These are phyloP conservation scores for Lasioglossum albipes DNA, from an alignment of 1,140 invertebrate species.

Conservation along the genomic window DNA sequence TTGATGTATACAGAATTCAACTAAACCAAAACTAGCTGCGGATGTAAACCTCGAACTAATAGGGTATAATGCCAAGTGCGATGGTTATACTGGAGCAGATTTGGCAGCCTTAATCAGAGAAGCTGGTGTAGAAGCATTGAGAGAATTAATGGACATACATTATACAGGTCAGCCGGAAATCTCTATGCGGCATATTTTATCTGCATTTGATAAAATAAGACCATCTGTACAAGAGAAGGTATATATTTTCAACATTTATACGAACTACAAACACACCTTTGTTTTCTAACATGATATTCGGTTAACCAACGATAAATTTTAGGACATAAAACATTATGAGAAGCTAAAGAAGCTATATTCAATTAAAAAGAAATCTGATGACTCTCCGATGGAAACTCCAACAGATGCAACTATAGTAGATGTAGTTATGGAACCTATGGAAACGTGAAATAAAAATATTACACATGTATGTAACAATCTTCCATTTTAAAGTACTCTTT, in stretches of 20 bases:
- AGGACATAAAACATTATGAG: constrained; percentile 82
- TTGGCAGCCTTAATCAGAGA: constrained; percentile 92
- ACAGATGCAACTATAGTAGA: constrained; percentile 68
- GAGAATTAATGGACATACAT: constrained; percentile 81
- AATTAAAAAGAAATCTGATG: constrained; percentile 75
- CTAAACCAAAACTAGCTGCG: constrained; percentile 85
- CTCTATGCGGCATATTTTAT: constrained; percentile 81
- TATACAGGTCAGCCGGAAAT: constrained; percentile 72
- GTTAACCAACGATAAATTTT: constrained; percentile 30
- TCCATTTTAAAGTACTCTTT: constrained; percentile 41
- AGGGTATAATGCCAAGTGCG: constrained; percentile 83
- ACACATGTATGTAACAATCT: constrained; percentile 46
- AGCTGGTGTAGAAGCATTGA: constrained; percentile 88
- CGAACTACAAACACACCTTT: neutral
- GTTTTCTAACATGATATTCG: constrained; percentile 6
- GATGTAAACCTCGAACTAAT: constrained; percentile 90
- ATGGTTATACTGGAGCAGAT: constrained; percentile 95
- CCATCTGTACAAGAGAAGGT: constrained; percentile 90
- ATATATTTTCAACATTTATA: constrained; percentile 7
- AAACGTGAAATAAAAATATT: constrained; percentile 74
- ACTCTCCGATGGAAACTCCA: constrained; percentile 73
- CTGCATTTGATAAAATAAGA: constrained; percentile 87
- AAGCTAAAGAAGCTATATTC: constrained; percentile 81
- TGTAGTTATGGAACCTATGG: constrained; percentile 75
- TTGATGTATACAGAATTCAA: constrained; percentile 84